Evolutionary conservation across 2,113 vertebrate species (phyloP), one percentile per base, ranked within the genome.

Genomic region (Steatornis caripensis): DNA sequence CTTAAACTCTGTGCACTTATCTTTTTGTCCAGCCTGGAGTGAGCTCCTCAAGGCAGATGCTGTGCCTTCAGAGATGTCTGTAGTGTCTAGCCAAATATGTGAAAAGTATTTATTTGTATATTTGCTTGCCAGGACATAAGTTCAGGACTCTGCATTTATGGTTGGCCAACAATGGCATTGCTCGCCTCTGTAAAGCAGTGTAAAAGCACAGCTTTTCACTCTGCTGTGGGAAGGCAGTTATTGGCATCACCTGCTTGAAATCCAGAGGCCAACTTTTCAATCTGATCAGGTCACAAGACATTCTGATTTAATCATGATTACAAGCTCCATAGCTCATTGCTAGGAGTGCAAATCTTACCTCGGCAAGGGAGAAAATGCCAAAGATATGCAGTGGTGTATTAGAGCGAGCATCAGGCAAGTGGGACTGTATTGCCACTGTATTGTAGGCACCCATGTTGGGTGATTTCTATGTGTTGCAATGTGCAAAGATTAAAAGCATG

Each of bases 381-480:
- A 21, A 83, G 37, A 2, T 9, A 2, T 17, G 11, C 27, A 18
- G 6, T 8, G 12, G 16, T 53, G 14, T 48, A 6, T 66, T 36
- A 34, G 15, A 43, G 64, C 34, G 16, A 51, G 6, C 20, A 53
- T 46, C 34, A 48, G 48, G 30, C 26, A 41, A 58, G 32, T 10
- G 37, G 64, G 9, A 34, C 27, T 27, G 22, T 14, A 15, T 43
- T 80, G 24, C 13, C 21, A 11, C 21, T 51, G 23, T 43, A 11
- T 43, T 34, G 26, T 57, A 58, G 46, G 7, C 20, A 27, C 11
- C 15, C 0, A 0, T 22, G 10, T 29, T 36, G 41, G 29, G 12
- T 30, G 13, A 10, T 17, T 22, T 1, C 24, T 48, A 0, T 5
- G 6, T 12, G 19, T 18, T 4, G 1, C 64, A 64, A 34, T 5